These are phyloP conservation scores for Dendrocincla tyrannina DNA, from an alignment of 2,797 vertebrate genomes.

Conservation along the genomic window DNA sequence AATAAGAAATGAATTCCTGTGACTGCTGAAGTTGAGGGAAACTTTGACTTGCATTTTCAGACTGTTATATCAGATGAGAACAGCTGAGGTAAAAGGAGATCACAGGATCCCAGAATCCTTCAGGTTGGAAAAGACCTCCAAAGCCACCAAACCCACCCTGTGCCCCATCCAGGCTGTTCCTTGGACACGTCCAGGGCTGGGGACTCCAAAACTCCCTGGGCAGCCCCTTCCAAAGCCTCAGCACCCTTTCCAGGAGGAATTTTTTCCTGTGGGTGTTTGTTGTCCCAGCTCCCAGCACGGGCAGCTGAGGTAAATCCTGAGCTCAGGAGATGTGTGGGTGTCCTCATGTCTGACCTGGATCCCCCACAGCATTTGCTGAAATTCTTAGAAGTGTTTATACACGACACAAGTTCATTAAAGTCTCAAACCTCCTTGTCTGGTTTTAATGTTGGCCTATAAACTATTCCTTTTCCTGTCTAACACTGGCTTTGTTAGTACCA, in stretches of 20 bases:
- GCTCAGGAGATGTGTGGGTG: not conserved
- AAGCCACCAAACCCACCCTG: accelerated
- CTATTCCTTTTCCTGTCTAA: not conserved
- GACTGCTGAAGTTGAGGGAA: not conserved
- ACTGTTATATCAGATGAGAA: not conserved
- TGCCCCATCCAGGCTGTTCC: not conserved
- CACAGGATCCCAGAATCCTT: accelerated
- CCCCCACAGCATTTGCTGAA: not conserved
- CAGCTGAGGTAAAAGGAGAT: not conserved
- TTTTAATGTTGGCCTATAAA: not conserved
- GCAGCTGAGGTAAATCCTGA: not conserved
- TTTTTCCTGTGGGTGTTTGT: accelerated
- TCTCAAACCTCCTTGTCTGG: not conserved
- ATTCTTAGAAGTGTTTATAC: not conserved
- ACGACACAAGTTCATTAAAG: not conserved
- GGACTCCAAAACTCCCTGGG: not conserved
- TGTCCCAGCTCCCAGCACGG: not conserved
- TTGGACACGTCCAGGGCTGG: not conserved
- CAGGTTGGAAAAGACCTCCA: not conserved
- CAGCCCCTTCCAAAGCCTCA: not conserved
- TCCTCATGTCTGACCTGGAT: not conserved
- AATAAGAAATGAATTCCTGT: not conserved
- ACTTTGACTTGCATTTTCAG: not conserved
- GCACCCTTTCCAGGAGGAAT: not conserved
- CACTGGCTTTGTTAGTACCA: not conserved